Conservation (phyloP, 35 echinoderm and acorn worm genomes). For the Ophiothrix spiculata region DNA sequence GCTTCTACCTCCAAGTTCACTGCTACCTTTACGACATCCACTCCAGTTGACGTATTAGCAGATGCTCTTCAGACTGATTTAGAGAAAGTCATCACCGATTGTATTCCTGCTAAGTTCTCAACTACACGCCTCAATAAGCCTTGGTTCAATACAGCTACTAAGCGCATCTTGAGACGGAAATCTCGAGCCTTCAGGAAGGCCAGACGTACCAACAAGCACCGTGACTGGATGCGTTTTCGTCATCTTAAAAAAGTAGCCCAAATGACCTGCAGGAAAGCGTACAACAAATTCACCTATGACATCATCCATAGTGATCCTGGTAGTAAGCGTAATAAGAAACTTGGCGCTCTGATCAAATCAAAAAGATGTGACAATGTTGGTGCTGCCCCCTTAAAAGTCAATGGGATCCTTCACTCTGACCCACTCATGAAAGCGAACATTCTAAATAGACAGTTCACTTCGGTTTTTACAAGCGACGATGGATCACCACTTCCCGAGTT, state of each 20-base stretch:
- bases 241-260: conserved; percentile 1
- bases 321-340: background rate
- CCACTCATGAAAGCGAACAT: too few species aligned
- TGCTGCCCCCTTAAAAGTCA: background rate
- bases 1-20: background rate
- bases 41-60: background rate
- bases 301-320: background rate
- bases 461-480: too few species aligned
- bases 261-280: background rate
- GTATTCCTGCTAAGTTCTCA: background rate
- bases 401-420: background rate
- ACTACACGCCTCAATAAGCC: background rate
- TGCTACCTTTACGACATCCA: background rate
- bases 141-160: conserved; percentile 5
- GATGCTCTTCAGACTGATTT: background rate
- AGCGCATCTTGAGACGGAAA: conserved; percentile 11
- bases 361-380: background rate
- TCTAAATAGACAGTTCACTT: too few species aligned
- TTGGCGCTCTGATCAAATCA: background rate
- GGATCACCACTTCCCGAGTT: too few species aligned
- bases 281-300: conserved; percentile 12
- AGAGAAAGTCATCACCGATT: background rate
- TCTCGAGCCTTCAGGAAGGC: conserved; percentile 14
- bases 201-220: background rate
- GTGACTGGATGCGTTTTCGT: conserved; percentile 2